Evolutionary conservation across 2,888 invertebrate genomes (phyloP).

Genomic region (Drosophila aldrichi): DNA sequence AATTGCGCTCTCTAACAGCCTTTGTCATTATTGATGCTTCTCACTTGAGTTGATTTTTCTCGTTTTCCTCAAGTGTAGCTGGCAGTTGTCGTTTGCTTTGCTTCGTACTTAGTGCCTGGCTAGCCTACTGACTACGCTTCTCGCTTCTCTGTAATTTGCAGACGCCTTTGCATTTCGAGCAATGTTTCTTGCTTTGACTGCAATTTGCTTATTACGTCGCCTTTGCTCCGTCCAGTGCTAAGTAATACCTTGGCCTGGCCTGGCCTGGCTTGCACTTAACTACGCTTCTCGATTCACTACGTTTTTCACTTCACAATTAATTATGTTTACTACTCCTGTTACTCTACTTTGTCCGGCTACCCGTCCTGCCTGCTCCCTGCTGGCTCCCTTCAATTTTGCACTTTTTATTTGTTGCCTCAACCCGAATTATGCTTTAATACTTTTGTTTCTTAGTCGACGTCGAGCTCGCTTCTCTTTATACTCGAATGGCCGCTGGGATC

Average conservation of each 20-base stretch:
- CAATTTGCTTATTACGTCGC: background rate
- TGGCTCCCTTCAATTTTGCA: background rate
- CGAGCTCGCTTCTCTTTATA: background rate
- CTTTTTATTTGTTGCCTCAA: background rate
- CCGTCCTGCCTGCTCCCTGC: background rate
- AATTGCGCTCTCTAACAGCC: no score
- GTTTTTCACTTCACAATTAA: constrained; percentile 1
- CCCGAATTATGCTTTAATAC: constrained; percentile 3
- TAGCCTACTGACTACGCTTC: background rate
- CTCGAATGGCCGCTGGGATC: constrained; percentile 3
- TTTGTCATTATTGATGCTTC: background rate
- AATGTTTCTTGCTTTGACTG: background rate
- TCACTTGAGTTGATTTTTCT: background rate
- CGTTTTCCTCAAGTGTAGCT: background rate
- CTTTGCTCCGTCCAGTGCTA: background rate
- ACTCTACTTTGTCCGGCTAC: background rate
- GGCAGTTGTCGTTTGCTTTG: background rate
- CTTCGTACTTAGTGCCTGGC: background rate
- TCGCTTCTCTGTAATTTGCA: background rate
- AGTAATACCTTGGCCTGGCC: background rate
- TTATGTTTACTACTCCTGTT: constrained; percentile 1
- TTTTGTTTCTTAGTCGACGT: background rate
- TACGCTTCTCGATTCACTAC: constrained; percentile 7
- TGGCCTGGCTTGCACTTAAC: constrained; percentile 1
- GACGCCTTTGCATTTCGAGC: background rate